Base-by-base conservation (phyloP, 1,140 invertebrate species). In the Dendroctonus valens region DNA sequence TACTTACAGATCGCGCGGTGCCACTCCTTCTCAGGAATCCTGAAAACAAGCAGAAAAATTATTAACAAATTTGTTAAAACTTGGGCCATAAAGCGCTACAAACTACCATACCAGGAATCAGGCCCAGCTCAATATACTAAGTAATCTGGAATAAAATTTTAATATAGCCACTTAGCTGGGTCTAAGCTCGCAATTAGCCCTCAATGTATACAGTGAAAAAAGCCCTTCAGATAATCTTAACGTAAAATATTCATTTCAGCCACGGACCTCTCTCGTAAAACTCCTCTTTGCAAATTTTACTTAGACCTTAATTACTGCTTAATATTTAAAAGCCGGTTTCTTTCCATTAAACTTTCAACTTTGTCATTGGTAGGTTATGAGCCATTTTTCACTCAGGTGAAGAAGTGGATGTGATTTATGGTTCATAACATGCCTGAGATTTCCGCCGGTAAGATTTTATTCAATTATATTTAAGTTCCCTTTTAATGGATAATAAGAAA, bases 301-400 rank as follows among this genome's bases (percentile, higher is more conserved):
- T 59, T 42, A 59, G 42, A 59, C 57, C 15, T 59, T 59, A 59
- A 59, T 59, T 59, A 59, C 57, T 59, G 57, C 46, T 59, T 59
- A 59, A 59, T 59, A 59, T 38, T 59, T 59, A 59, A 59, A 59
- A 42, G 40, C 8, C 41, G 41, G 41, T 59, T 59, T 59, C 41
- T 59, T 59, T 59, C 41, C 41, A 46, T 59, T 59, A 59, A 59
- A 59, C 57, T 59, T 59, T 59, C 41, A 59, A 46, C 41, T 44
- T 59, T 46, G 57, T 46, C 57, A 8, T 44, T 59, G 37, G 42
- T 59, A 40, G 11, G 46, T n/a, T 48, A 48, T 48, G 46, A 48
- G 46, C 46, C 11, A 11, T 48, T 48, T 48, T 11, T 38, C 38
- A 53, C 12, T 37, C 26, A 53, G 14, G 15, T 53, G 14, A 14